Evolutionary conservation across 37 sponge, comb jelly and placozoan genomes (phyloP), one percentile per base, ranked within the genome.

Genomic region (Cladorhizidae sp.): DNA sequence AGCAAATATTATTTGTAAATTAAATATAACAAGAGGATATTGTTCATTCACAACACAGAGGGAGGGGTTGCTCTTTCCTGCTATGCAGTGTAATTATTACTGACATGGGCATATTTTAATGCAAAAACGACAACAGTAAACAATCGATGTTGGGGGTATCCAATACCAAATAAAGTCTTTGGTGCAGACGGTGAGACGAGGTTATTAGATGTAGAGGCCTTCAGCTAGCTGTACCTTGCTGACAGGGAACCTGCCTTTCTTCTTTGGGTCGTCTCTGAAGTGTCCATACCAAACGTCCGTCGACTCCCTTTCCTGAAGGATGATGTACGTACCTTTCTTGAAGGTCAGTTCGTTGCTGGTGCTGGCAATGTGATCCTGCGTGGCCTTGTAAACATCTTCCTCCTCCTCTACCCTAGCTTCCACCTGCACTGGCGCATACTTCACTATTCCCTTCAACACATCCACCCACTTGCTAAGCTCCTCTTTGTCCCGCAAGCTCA

Each of bases 171-270:
- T n/a, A n/a, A n/a, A n/a, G n/a, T n/a, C n/a, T n/a, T n/a, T n/a
- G n/a, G n/a, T n/a, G n/a, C n/a, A n/a, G n/a, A n/a, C n/a, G n/a
- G n/a, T n/a, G n/a, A n/a, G n/a, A n/a, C n/a, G n/a, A n/a, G n/a
- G n/a, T 23, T 51, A 21, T 76, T 50, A 85, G 22, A 78, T 49
- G 64, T 85, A 85, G 54, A 78, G 41, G 55, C 75, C 88, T 7
- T 87, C 88, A 15, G 75, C 81, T 0, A 45, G 77, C 28, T 8
- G 25, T 23, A 76, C 88, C 31, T 87, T 81, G 40, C 35, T 40
- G 28, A 79, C 22, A 38, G 88, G 88, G 40, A 87, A 81, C 36
- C 40, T 57, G 21, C 88, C 88, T 37, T 35, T 75, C 49, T 78
- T 70, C 32, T 69, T 70, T 18, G 55, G 45, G 0, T 69, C 45